Evolutionary conservation across 2,888 invertebrate genomes (phyloP).

Genomic region (Melanargia galathea): DNA sequence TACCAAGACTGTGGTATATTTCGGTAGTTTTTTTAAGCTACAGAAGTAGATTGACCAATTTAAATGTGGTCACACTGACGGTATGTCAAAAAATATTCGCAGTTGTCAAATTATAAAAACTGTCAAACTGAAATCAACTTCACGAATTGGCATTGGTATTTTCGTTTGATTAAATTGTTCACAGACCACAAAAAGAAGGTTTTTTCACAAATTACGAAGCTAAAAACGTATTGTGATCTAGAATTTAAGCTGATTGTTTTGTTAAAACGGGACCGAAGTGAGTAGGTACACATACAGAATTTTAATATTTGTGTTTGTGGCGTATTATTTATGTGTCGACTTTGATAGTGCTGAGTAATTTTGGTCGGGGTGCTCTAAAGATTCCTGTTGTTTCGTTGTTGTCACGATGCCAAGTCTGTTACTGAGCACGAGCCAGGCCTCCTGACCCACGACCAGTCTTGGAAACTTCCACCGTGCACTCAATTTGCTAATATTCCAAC

Average conservation of each 20-base stretch:
- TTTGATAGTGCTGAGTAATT: slow-evolving; percentile 50
- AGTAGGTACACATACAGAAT: slow-evolving; percentile 23
- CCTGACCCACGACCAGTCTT: slow-evolving; percentile 22
- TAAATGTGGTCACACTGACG: too few species aligned
- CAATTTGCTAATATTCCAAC: not conserved
- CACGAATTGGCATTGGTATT: slow-evolving; percentile 43
- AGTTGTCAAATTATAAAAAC: not conserved
- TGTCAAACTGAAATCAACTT: slow-evolving; percentile 25
- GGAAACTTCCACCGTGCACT: slow-evolving; percentile 18
- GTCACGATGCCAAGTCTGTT: slow-evolving; percentile 49
- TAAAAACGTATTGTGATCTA: slow-evolving; percentile 27
- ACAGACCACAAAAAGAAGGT: too few species aligned
- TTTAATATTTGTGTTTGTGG: slow-evolving; percentile 26
- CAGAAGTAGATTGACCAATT: too few species aligned
- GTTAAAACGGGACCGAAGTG: slow-evolving; percentile 26
- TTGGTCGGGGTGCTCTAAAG: slow-evolving; percentile 36
- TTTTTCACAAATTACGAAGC: slow-evolving; percentile 32
- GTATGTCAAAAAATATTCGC: not conserved
- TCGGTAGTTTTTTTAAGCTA: too few species aligned
- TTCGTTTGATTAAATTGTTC: slow-evolving; percentile 43
- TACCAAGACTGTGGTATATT: too few species aligned
- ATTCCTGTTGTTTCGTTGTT: slow-evolving; percentile 44
- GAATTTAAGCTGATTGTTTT: slow-evolving; percentile 13
- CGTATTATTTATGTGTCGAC: slow-evolving; percentile 39
- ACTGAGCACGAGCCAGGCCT: slow-evolving; percentile 33